Evolutionary conservation across 2,888 invertebrate genomes (phyloP), one percentile per base, ranked within the genome.

Genomic region (Plemyria rubiginata): DNA sequence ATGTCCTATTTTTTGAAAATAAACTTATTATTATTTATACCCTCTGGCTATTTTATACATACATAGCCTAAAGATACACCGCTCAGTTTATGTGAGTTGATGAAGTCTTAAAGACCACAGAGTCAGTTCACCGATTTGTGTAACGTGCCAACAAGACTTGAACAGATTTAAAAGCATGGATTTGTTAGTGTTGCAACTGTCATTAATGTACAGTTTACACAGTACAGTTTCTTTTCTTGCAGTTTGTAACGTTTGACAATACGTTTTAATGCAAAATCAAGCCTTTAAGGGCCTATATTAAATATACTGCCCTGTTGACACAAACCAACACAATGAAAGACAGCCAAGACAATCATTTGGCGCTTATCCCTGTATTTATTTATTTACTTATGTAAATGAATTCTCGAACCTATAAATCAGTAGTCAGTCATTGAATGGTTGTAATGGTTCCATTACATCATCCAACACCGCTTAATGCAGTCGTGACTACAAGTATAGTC

Each of bases 131-230:
- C 74, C 74, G 73, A 80, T 82, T 80, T 79, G 76, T 79, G 78
- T 73, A 77, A 80, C 75, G 72, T 78, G 76, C 73, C 76, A 78
- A 76, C 74, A 65, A 66, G 71, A 79, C 75, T 80, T 74, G 79
- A 73, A 73, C 75, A 73, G 73, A 63, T 64, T 71, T 76, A 73
- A 79, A 74, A 71, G 68, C 65, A 50, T 70, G 69, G 28, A 79
- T 84, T 77, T 77, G 77, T 80, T 81, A 75, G 75, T 78, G 73
- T 78, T 72, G 73, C 71, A 65, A 73, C 63, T 65, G 68, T 69
- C 11, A 49, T 28, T 6, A 11, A 16, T 12, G 9, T 2, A 38
- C 36, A 9, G 11, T 38, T 11, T 36, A 5, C 32, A n/a, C n/a
- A n/a, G 22, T 22, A 22, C 22, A 22, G 22, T 22, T 22, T 22